Conservation (phyloP, 92 coral and sea anemone genomes). For the Paragorgia papillata region DNA sequence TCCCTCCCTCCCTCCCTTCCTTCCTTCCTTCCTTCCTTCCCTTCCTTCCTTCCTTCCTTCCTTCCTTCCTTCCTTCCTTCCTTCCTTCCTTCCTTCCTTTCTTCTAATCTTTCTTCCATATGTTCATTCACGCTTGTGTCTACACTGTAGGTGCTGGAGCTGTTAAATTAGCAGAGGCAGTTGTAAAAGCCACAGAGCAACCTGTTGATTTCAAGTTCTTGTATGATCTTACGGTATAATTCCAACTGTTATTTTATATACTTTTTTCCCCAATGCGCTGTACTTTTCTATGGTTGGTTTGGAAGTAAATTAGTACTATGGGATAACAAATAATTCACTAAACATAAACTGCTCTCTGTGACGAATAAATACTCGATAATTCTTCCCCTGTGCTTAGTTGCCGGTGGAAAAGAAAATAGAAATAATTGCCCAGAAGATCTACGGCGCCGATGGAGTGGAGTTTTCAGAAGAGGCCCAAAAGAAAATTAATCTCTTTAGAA, state of each 20-base stretch:
- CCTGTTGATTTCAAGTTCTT: slow-evolving; percentile 92
- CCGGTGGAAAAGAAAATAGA: slow-evolving; percentile 92
- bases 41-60: too few species aligned
- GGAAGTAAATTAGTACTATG: too few species aligned
- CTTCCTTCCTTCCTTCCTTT: too few species aligned
- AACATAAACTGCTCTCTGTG: too few species aligned
- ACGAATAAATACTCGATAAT: neutral
- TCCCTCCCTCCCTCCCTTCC: too few species aligned
- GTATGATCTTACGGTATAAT: slow-evolving; percentile 76
- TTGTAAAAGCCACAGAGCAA: slow-evolving; percentile 79
- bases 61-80: too few species aligned
- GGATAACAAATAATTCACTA: too few species aligned
- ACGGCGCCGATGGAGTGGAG: slow-evolving; percentile 95
- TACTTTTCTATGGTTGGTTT: too few species aligned
- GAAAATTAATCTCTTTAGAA: slow-evolving; percentile 71
- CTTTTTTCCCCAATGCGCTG: neutral
- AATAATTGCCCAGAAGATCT: slow-evolving; percentile 94
- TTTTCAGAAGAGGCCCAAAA: slow-evolving; percentile 76
- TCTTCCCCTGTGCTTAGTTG: slow-evolving; percentile 50
- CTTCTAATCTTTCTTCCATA: neutral
- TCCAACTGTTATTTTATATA: neutral
- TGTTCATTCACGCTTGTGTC: neutral
- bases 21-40: too few species aligned
- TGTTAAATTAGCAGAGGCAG: slow-evolving; percentile 77
- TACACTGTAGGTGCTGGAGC: slow-evolving; percentile 78